Conservation (phyloP, 2,113 vertebrate species). For the Gymnocephalus cernua region DNA sequence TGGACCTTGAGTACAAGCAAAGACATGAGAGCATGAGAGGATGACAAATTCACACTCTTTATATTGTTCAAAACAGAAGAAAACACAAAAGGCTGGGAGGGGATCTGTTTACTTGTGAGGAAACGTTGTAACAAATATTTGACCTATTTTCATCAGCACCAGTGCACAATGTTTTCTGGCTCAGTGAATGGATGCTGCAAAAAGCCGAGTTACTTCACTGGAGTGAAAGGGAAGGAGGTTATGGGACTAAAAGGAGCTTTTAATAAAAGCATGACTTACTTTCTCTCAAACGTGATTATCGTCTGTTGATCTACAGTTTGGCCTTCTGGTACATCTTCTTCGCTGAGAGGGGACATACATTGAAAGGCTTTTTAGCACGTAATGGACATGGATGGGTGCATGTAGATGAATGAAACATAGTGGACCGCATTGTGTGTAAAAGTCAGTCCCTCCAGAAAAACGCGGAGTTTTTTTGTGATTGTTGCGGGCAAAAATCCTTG, state of each 20-base stretch:
- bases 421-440: constrained; percentile 5
- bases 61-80: background rate
- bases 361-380: constrained; percentile 74
- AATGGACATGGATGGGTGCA: constrained; percentile 46
- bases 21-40: constrained; percentile 8
- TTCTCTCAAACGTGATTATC: constrained; percentile 78
- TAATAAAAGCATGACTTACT: constrained; percentile 77
- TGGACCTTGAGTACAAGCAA: constrained; percentile 71
- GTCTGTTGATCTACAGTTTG: constrained; percentile 59
- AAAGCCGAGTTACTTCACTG: constrained; percentile 40
- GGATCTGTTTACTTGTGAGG: constrained; percentile 40
- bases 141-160: constrained; percentile 74
- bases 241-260: constrained; percentile 62
- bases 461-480: no score
- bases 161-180: constrained; percentile 73
- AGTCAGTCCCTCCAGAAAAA: no score
- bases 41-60: constrained; percentile 1
- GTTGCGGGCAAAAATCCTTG: no score
- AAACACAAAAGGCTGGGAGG: background rate
- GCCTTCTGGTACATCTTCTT: constrained; percentile 33
- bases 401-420: constrained; percentile 51
- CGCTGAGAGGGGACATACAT: constrained; percentile 70
- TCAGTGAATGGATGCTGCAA: constrained; percentile 58
- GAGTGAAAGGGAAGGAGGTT: constrained; percentile 61
- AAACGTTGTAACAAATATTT: constrained; percentile 56